These are phyloP conservation scores for Tipula helvola DNA, from an alignment of 2,888 invertebrate genomes.

Conservation along the genomic window DNA sequence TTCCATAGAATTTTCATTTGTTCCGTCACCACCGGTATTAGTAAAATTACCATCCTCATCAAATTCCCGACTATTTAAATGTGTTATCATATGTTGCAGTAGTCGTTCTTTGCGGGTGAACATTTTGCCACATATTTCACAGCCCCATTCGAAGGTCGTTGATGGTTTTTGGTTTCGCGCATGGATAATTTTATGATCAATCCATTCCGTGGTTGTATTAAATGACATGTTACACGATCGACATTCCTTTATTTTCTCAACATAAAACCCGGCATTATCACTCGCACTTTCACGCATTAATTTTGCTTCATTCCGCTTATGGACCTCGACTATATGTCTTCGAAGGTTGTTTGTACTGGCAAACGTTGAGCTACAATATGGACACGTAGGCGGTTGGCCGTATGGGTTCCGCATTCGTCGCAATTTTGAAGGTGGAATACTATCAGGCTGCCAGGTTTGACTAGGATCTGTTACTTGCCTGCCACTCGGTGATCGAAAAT, in stretches of 20 bases:
- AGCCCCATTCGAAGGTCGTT: constrained; percentile 35
- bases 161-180: constrained; percentile 30
- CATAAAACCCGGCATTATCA: constrained; percentile 27
- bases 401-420: constrained; percentile 7
- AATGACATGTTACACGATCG: constrained; percentile 30
- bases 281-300: constrained; percentile 24
- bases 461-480: constrained; percentile 15
- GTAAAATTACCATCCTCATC: constrained; percentile 13
- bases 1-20: constrained; percentile 7
- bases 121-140: constrained; percentile 34
- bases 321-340: constrained; percentile 34
- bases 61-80: constrained; percentile 27
- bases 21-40: constrained; percentile 15
- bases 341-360: constrained; percentile 35
- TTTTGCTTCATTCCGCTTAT: constrained; percentile 22
- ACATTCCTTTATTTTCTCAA: constrained; percentile 30
- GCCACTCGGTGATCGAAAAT: constrained; percentile 32
- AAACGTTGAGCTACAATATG: constrained; percentile 34
- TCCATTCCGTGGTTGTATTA: constrained; percentile 30
- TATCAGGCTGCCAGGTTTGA: constrained; percentile 18
- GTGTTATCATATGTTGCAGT: constrained; percentile 33
- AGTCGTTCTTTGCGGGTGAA: constrained; percentile 35
- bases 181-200: constrained; percentile 33
- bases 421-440: constrained; percentile 13
- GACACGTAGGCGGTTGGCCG: constrained; percentile 22